Conservation (phyloP, 2,888 invertebrate genomes). For the Stenichneumon culpator region DNA sequence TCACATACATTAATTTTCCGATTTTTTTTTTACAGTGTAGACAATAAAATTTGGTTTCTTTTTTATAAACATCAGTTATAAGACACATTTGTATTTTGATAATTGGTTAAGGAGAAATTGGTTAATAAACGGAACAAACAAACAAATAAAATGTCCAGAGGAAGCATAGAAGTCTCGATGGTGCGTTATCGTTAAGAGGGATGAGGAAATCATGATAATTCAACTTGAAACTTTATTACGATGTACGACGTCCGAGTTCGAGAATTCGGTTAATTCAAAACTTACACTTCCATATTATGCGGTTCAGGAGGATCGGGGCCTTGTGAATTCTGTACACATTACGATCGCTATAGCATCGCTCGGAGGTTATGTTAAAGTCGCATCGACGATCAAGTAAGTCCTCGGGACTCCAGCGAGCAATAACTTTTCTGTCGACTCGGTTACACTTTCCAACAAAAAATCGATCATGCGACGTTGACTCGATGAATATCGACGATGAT, state of each 20-base stretch:
- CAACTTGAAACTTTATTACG: too few relatives aligned
- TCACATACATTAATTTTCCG: neutral
- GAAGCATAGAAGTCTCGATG: neutral
- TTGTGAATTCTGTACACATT: neutral
- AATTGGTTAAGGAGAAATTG: too few relatives aligned
- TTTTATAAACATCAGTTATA: too few relatives aligned
- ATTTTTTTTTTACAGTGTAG: neutral
- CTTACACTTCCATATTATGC: conserved; percentile 36
- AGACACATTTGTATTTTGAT: too few relatives aligned
- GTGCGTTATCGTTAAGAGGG: too few relatives aligned
- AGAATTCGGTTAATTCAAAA: neutral
- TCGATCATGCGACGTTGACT: neutral
- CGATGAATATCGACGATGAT: neutral
- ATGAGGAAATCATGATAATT: too few relatives aligned
- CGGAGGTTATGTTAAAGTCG: conserved; percentile 9
- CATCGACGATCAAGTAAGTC: neutral
- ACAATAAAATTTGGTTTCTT: too few relatives aligned
- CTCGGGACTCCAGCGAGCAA: neutral
- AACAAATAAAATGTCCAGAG: neutral
- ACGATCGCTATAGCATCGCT: neutral
- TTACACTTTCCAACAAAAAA: neutral
- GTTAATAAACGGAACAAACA: neutral
- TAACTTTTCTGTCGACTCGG: neutral
- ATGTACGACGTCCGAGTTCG: too few relatives aligned
- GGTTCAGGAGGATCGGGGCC: neutral